phyloP scores from a whole-genome alignment of 2,888 invertebrate genomes.

The Drymonia ruficornis region DNA sequence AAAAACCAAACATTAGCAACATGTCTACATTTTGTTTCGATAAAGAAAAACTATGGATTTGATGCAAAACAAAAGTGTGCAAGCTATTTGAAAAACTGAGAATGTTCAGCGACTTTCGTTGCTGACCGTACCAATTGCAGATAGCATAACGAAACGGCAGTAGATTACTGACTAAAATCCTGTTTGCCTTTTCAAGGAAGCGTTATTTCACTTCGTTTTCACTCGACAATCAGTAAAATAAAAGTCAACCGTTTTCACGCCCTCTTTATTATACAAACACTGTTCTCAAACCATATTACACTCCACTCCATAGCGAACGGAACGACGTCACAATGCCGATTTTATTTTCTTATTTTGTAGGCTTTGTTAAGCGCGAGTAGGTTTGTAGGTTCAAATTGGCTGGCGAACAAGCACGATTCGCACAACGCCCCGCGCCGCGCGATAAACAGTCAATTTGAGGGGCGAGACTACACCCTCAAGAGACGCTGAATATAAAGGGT shows the following conservation, averaged over 20 bases:
- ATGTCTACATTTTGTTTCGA: no score
- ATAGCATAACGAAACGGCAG: no score
- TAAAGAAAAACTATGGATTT: no score
- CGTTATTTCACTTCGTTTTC: slow-evolving; percentile 4
- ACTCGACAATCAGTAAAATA: slow-evolving; percentile 26
- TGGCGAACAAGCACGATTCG: slow-evolving; percentile 59
- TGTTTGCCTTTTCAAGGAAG: slow-evolving; percentile 10
- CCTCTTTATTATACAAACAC: slow-evolving; percentile 51
- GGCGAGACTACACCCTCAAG: slow-evolving; percentile 53
- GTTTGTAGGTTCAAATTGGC: slow-evolving; percentile 63
- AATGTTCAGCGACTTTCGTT: no score
- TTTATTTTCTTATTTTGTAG: slow-evolving; percentile 70
- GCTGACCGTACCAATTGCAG: no score
- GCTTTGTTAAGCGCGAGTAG: slow-evolving; percentile 56
- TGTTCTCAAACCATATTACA: slow-evolving; percentile 45
- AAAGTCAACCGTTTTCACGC: slow-evolving; percentile 31
- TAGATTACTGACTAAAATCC: slow-evolving; percentile 3
- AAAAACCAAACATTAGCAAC: no score
- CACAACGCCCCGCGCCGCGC: slow-evolving; percentile 54
- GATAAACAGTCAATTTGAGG: slow-evolving; percentile 71
- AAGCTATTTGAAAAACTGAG: no score
- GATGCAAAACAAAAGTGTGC: no score
- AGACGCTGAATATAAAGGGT: slow-evolving; percentile 57
- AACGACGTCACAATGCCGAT: slow-evolving; percentile 44
- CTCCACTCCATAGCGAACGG: slow-evolving; percentile 37